A percentile compares a stretch with the other conserved stretches of the same genome.
These are phyloP conservation scores for Micrastur ruficollis DNA, from an alignment of 2,797 vertebrate species.

Conservation along the genomic window DNA sequence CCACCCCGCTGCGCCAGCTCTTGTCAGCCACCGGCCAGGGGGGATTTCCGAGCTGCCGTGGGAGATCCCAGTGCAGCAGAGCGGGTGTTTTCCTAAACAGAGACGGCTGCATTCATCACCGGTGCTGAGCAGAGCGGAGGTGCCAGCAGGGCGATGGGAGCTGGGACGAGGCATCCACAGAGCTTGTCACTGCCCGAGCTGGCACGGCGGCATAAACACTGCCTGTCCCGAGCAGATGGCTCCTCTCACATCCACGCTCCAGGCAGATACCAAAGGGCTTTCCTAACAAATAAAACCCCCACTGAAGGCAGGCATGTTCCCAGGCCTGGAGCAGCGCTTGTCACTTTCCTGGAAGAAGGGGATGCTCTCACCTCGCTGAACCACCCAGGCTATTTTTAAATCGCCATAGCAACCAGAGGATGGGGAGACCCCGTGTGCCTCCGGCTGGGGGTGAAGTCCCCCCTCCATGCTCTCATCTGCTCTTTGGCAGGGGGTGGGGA, in stretches of 20 bases:
- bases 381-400: conserved; percentile 66
- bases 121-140: background rate
- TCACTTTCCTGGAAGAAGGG: conserved; percentile 32
- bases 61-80: background rate
- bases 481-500: background rate
- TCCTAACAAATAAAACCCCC: background rate
- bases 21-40: rapidly evolving
- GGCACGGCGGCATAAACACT: background rate
- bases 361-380: background rate
- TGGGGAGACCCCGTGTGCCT: background rate
- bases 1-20: rapidly evolving
- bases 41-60: background rate
- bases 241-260: background rate
- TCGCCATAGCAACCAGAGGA: background rate
- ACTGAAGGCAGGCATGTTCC: background rate
- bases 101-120: background rate
- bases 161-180: rapidly evolving
- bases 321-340: background rate
- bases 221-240: background rate
- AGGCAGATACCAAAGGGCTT: background rate
- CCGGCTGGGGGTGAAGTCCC: background rate
- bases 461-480: background rate
- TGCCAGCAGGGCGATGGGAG: rapidly evolving
- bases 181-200: background rate
- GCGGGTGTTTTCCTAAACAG: background rate